These are phyloP conservation scores for Caerostris darwini DNA, from an alignment of 1,140 invertebrate species.

Conservation along the genomic window DNA sequence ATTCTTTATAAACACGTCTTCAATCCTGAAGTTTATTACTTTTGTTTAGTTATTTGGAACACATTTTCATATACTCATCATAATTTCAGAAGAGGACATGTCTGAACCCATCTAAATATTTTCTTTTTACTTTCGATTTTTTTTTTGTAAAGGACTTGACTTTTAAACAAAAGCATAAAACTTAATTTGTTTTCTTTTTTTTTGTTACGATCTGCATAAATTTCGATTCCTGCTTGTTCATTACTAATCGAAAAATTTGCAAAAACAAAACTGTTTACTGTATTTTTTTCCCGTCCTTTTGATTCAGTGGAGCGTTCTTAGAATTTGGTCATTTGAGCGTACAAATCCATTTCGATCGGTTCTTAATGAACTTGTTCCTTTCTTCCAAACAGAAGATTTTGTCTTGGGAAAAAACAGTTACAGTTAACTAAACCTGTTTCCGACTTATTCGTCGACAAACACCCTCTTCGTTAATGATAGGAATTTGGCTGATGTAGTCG, in stretches of 20 bases:
- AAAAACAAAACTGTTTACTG: conserved; percentile 9
- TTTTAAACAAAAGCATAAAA: background rate
- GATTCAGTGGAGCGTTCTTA: too few relatives aligned
- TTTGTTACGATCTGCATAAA: conserved; percentile 35
- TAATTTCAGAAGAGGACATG: background rate
- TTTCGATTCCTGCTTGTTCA: conserved; percentile 22
- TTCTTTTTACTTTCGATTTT: background rate
- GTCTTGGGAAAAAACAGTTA: background rate
- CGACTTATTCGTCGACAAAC: background rate
- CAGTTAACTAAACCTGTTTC: background rate
- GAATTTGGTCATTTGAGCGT: conserved; percentile 7
- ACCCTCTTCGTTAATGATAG: background rate
- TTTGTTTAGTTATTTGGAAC: background rate
- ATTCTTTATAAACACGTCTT: too few relatives aligned
- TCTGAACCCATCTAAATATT: background rate
- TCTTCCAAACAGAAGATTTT: background rate
- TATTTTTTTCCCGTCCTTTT: background rate
- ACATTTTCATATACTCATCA: background rate
- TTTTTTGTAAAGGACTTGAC: background rate
- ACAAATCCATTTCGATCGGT: background rate
- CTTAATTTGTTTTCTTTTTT: conserved; percentile 21
- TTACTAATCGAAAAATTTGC: background rate
- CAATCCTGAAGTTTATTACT: too few relatives aligned
- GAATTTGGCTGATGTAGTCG: background rate
- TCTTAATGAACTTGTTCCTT: conserved; percentile 32